Evolutionary conservation across 1,140 invertebrate genomes (phyloP), one percentile per base, ranked within the genome.

Genomic region (Drosophila leontia): DNA sequence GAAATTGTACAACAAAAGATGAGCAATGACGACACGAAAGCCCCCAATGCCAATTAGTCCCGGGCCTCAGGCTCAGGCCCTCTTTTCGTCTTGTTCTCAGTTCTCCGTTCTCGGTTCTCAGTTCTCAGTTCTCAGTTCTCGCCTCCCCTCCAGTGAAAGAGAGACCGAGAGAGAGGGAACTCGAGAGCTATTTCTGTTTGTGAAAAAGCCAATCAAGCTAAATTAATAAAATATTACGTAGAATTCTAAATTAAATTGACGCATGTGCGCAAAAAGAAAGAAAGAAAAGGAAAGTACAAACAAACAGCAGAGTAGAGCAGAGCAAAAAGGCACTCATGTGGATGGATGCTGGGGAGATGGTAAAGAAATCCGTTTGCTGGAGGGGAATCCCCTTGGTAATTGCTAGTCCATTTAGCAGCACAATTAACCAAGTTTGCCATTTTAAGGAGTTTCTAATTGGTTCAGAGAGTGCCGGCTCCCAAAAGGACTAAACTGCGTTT

Each of bases 191-290:
- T 64, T 75, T 80, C 50, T 83, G 76, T 87, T 88, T 87, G 77
- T 87, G 84, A 88, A 90, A 88, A 90, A 88, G 84, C 84, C 85
- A 88, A 88, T 88, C 84, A 84, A 88, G 84, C 78, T 84, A 88
- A 88, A 88, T 88, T 88, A 88, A 88, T 88, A 88, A 88, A 84
- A 88, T 88, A 84, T 84, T 88, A 78, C 84, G 84, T 84, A 84
- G 80, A 78, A 88, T 88, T 88, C 80, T 80, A 87, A 87, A 87
- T 87, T 87, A 87, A 82, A 87, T 87, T 87, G 83, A 87, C 75
- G 83, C 83, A 78, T 87, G 84, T 87, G 84, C 78, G 74, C 47
- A 48, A 48, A 42, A 17, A 44, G 17, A 44, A 17, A 87, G 78
- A 78, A 72, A 72, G 23, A 23, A 23, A 23, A 65, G 19, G 32